Evolutionary conservation across 2,888 invertebrate genomes (phyloP), one percentile per base, ranked within the genome.

Genomic region (Antitype chi): DNA sequence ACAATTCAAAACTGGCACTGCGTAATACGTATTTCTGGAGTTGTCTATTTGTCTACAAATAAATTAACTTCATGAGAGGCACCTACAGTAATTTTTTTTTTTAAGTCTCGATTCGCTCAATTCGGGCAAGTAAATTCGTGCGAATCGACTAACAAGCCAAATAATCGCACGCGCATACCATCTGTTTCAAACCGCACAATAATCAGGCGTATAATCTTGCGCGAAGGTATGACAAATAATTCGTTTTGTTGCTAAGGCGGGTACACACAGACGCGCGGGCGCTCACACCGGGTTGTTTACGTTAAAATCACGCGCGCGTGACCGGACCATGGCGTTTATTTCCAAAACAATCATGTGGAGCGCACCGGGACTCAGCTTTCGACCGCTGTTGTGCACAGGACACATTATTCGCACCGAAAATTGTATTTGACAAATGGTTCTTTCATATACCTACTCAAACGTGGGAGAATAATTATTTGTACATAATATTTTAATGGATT

Each of bases 221-320:
- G 59, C 49, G 38, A 75, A 73, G 78, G 84, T 87, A 89, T 92
- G 94, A 93, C 92, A 94, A 92, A 92, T 84, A 79, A 80, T 91
- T 85, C 89, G 89, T 91, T 90, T 92, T 91, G 92, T 92, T 93
- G 86, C 87, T 88, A 92, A 91, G 89, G 90, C 81, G 71, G 82
- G 88, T 77, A 85, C 90, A 91, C 91, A 90, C 90, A 79, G 88
- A 85, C 82, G 87, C 82, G 70, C 82, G 87, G 86, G 86, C 83
- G 85, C 84, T 82, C 62, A 38, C 73, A 64, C 25, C 60, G 77
- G 73, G 67, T 74, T 95, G 96, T 96, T 96, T 96, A 95, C 94
- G 90, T 91, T 94, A 94, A 91, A 87, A 93, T 93, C 96, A 96
- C 96, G 96, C 93, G 93, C 96, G 94, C 95, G 91, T 94, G 94